phyloP scores from a whole-genome alignment of 1,140 invertebrate genomes.

The Zophobas morio region DNA sequence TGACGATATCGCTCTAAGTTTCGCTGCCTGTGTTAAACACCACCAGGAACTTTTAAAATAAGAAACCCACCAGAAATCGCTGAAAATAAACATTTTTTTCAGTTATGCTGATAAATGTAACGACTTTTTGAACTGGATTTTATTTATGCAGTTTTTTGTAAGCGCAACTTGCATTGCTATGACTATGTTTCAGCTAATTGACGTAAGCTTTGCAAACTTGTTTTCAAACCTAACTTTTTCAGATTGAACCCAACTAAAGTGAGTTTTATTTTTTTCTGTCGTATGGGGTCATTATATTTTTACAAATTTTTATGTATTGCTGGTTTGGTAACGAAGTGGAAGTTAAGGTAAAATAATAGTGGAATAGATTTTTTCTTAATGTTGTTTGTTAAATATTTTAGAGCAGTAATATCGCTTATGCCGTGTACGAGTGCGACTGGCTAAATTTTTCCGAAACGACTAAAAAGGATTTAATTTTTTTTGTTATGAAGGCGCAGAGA shows the following conservation, averaged over 20 bases:
- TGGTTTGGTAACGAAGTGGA: constrained; percentile 30
- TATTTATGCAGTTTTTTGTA: constrained; percentile 22
- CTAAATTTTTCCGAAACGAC: not conserved
- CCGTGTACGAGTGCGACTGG: constrained; percentile 7
- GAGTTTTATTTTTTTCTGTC: constrained; percentile 16
- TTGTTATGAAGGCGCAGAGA: not conserved
- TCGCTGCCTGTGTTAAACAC: not conserved
- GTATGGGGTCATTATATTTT: constrained; percentile 8
- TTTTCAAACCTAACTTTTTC: not conserved
- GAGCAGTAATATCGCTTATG: constrained; percentile 14
- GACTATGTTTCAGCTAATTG: constrained; percentile 23
- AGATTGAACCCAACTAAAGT: not conserved
- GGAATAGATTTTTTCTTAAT: not conserved
- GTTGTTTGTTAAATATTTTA: not conserved
- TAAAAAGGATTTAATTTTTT: not conserved
- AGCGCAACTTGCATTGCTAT: constrained; percentile 9
- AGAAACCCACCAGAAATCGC: not conserved
- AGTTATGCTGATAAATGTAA: constrained; percentile 19
- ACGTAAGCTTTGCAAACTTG: not conserved
- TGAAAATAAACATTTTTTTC: not conserved
- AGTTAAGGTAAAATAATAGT: constrained; percentile 9
- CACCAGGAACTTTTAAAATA: constrained; percentile 4
- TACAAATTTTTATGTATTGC: constrained; percentile 31
- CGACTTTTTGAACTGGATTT: constrained; percentile 12
- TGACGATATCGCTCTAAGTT: not conserved